These are phyloP conservation scores for Reticulitermes speratus DNA, from an alignment of 1,140 invertebrate species.

Conservation along the genomic window DNA sequence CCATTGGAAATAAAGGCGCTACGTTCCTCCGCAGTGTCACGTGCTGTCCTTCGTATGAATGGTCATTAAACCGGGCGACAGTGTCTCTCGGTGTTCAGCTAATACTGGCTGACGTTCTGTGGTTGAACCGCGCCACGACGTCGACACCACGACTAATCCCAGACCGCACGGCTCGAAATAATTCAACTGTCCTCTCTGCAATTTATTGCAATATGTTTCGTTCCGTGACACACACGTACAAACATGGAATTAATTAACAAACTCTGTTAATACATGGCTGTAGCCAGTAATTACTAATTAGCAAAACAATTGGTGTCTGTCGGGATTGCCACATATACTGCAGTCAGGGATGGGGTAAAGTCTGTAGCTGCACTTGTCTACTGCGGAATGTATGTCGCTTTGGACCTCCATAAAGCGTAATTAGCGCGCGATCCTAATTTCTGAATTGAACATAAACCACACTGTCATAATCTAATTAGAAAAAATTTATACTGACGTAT, in stretches of 20 bases:
- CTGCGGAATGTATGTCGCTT: not conserved
- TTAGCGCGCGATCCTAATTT: slow-evolving; percentile 1
- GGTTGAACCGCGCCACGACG: too few relatives aligned
- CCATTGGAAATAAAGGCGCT: too few relatives aligned
- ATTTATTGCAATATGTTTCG: not conserved
- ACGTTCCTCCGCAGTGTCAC: too few relatives aligned
- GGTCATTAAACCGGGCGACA: too few relatives aligned
- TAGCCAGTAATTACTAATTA: not conserved
- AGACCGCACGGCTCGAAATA: not conserved
- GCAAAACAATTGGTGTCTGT: not conserved
- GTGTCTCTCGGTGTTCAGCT: too few relatives aligned
- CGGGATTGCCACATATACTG: not conserved
- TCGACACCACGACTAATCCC: too few relatives aligned
- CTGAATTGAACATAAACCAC: not conserved
- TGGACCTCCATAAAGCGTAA: not conserved
- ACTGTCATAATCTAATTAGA: not conserved
- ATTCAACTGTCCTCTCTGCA: not conserved
- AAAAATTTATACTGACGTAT: not conserved
- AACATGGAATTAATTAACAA: slow-evolving; percentile 8
- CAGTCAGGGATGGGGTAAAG: not conserved
- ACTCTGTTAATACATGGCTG: not conserved
- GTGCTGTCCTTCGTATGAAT: too few relatives aligned
- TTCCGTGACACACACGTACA: not conserved
- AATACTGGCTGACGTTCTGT: too few relatives aligned
- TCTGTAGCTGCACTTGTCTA: not conserved